Percentiles rank a stretch among this genome's conserved stretches.
These are phyloP conservation scores for Cyprinodon brontotheroides DNA, from an alignment of 2,113 vertebrate species.

Conservation along the genomic window DNA sequence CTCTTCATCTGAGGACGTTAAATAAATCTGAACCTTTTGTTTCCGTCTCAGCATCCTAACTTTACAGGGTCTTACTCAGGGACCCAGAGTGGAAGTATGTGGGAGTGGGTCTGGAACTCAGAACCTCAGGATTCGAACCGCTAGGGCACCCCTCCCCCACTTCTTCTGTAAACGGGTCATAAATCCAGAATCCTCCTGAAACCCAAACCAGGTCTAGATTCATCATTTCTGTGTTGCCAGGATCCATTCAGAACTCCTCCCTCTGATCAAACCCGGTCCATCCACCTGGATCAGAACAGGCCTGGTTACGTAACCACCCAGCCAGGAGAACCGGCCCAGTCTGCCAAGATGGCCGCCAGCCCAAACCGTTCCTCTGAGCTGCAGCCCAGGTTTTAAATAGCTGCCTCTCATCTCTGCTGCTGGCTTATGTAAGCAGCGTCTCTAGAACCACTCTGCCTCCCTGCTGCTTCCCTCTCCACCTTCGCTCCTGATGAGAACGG, in stretches of 20 bases:
- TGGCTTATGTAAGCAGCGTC: slow-evolving; percentile 72
- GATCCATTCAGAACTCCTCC: background rate
- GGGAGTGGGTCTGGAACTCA: no score
- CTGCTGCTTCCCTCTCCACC: background rate
- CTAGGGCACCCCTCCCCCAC: no score
- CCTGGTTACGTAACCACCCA: slow-evolving; percentile 52
- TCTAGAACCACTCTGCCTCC: slow-evolving; percentile 55
- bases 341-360: slow-evolving; percentile 63
- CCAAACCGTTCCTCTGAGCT: slow-evolving; percentile 66
- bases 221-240: background rate
- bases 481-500: background rate
- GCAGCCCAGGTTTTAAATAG: slow-evolving; percentile 69
- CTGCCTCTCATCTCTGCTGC: slow-evolving; percentile 57
- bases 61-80: no score
- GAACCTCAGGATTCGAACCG: no score
- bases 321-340: slow-evolving; percentile 22
- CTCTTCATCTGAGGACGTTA: no score
- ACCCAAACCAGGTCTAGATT: background rate
- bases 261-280: background rate
- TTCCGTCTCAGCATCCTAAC: no score
- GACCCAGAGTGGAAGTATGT: no score
- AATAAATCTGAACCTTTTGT: no score
- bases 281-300: slow-evolving; percentile 22
- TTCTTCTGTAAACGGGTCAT: background rate
- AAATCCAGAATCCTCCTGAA: background rate